These are phyloP conservation scores for Sarcophaga peregrina DNA, from an alignment of 1,140 invertebrate genomes.

Conservation along the genomic window DNA sequence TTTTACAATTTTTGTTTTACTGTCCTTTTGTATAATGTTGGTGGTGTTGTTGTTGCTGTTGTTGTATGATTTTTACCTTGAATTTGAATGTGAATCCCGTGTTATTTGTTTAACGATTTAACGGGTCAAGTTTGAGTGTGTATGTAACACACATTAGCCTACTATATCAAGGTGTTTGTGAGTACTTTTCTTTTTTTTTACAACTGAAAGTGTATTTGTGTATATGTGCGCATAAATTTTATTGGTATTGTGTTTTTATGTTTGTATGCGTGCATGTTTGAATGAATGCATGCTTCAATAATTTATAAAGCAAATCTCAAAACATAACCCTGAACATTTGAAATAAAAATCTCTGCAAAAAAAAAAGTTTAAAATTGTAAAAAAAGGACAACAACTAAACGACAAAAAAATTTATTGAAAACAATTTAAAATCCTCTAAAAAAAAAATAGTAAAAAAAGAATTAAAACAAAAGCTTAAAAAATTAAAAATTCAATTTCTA, in stretches of 20 bases:
- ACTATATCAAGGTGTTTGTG: background rate
- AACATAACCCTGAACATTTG: conserved; percentile 7
- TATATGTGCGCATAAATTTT: background rate
- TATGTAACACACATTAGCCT: no score
- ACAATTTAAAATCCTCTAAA: no score
- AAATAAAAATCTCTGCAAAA: background rate
- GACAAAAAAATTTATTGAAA: no score
- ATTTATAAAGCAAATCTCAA: conserved; percentile 1
- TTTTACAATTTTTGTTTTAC: no score
- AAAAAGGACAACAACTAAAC: no score
- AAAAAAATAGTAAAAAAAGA: no score
- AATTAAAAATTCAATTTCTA: no score
- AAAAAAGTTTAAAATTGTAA: background rate
- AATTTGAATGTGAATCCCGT: background rate
- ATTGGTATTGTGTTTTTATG: background rate
- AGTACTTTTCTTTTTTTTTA: background rate
- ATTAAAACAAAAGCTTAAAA: no score
- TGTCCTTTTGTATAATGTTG: no score
- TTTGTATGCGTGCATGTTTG: background rate
- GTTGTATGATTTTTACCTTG: background rate
- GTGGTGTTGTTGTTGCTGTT: no score
- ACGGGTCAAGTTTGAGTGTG: background rate
- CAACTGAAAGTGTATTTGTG: background rate
- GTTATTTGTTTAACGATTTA: conserved; percentile 4
- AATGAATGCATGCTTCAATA: background rate